Conservation (phyloP, 2,113 vertebrate species). For the Aspiorhynchus laticeps region DNA sequence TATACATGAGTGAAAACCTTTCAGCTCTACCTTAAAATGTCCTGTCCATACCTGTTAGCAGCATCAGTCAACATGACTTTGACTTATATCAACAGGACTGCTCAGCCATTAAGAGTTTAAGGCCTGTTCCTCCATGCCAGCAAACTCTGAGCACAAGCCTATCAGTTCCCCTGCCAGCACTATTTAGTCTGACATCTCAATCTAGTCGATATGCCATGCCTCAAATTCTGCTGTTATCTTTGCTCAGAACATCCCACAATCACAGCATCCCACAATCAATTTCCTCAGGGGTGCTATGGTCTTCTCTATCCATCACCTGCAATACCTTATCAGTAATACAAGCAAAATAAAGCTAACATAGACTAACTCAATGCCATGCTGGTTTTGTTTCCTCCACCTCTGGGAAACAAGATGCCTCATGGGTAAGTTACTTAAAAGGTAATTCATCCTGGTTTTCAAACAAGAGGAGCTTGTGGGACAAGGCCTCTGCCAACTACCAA, state of each 20-base stretch:
- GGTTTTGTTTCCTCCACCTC: constrained; percentile 70
- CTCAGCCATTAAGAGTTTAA: constrained; percentile 14
- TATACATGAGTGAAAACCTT: background rate
- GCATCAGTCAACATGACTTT: constrained; percentile 27
- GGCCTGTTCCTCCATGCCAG: background rate
- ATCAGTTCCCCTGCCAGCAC: constrained; percentile 47
- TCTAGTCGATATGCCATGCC: constrained; percentile 47
- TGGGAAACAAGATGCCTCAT: constrained; percentile 59
- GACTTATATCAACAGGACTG: background rate
- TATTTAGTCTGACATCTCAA: constrained; percentile 56
- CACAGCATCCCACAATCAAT: constrained; percentile 45
- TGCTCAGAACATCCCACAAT: constrained; percentile 44
- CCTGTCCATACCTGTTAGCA: background rate
- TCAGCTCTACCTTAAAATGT: constrained; percentile 14
- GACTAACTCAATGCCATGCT: constrained; percentile 68
- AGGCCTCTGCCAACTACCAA: constrained; percentile 63
- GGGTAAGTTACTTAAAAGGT: constrained; percentile 63
- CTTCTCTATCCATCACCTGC: constrained; percentile 55
- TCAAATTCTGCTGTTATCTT: constrained; percentile 52
- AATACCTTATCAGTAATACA: constrained; percentile 60
- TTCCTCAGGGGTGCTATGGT: constrained; percentile 13
- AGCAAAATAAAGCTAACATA: constrained; percentile 62
- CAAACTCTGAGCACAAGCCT: constrained; percentile 21
- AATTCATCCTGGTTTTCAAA: constrained; percentile 51
- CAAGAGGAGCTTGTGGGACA: background rate